Base-by-base conservation (phyloP, 2,113 vertebrate genomes). In the Podarcis muralis region DNA sequence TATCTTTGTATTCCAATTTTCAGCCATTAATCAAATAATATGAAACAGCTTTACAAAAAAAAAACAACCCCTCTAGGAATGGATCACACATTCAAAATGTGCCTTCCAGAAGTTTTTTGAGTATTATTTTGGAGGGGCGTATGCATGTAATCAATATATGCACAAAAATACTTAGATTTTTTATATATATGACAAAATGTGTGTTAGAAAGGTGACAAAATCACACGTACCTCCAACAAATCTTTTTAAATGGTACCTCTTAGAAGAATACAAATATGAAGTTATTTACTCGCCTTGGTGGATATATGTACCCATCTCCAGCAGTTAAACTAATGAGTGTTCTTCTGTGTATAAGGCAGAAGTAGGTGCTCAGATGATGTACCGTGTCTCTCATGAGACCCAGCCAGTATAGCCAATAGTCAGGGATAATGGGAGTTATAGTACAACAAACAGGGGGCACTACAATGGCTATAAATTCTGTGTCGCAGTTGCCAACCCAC, bases 1-100 rank as follows among this genome's bases (percentile, higher is more conserved):
- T 95, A 92, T 95, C 94, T 97, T 94, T 93, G 86, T 90, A 93
- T 93, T 96, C 89, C 48, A 88, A 69, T 95, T 95, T 96, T 95
- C 91, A 95, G 89, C 92, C 95, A 95, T 96, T 95, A 95, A 95
- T 96, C 88, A 95, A 94, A 90, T 85, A 92, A 86, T 94, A 92
- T 94, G 91, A 92, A 95, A 90, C 81, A 82, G 79, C 88, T 94
- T 91, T 94, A 53, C 32, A 83, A 66, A 71, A 87, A 87, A 23
- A 18, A 3, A 12, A 92, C 92, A 89, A 94, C 91, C 25, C 3
- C 30, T 87, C 83, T 92, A 91, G 93, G 83, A 88, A 92, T 0
- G 16, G 74, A 93, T 62, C 4, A 25, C 90, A 53, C 91, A 92
- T 94, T 95, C 92, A 88, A 93, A 95, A 76, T 92, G 59, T 75